phyloP scores from a whole-genome alignment of 2,888 invertebrate species.

The Piscicola geometra region DNA sequence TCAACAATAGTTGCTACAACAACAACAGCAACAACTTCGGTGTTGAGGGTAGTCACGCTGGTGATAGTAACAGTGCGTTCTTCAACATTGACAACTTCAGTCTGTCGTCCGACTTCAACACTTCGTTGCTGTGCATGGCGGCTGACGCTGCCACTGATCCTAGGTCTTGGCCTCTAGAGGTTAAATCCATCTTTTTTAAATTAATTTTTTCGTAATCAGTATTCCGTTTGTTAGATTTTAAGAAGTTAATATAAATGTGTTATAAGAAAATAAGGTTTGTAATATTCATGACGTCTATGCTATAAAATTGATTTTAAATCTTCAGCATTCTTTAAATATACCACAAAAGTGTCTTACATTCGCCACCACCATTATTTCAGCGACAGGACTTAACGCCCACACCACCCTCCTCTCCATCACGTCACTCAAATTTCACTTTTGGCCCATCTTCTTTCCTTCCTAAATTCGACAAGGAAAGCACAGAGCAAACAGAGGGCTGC shows the following conservation, averaged over 20 bases:
- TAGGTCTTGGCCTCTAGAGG: no score
- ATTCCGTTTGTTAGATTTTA: no score
- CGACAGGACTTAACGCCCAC: background rate
- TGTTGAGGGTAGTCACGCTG: background rate
- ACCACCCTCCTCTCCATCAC: slow-evolving; percentile 1
- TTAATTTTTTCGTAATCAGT: no score
- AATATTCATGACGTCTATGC: no score
- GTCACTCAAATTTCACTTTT: background rate
- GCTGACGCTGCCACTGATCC: no score
- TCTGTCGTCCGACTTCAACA: background rate
- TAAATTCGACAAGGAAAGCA: background rate
- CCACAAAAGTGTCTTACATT: no score
- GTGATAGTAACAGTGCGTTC: background rate
- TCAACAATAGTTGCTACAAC: background rate
- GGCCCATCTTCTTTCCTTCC: background rate
- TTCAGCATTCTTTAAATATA: no score
- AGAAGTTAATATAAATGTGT: no score
- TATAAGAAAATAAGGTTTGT: no score
- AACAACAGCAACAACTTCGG: background rate
- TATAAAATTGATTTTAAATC: no score
- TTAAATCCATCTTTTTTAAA: no score
- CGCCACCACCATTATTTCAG: no score
- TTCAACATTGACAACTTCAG: background rate
- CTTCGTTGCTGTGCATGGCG: background rate
- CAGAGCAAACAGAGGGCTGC: background rate